These are phyloP conservation scores for Chymomyza caudatula DNA, from an alignment of 2,888 invertebrate genomes.

Conservation along the genomic window DNA sequence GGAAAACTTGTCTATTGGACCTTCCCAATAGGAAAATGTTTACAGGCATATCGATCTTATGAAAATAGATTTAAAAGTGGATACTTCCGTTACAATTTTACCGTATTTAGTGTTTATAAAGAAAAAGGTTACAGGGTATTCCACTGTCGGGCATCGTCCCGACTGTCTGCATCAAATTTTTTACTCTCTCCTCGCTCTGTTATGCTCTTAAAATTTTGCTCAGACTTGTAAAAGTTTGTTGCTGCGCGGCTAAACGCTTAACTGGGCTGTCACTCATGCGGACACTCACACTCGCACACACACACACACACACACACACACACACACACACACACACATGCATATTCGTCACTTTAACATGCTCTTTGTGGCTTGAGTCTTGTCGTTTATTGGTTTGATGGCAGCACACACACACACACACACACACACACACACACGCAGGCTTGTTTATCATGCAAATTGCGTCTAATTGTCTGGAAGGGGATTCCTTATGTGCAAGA, in stretches of 20 bases:
- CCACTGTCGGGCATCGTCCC: no score
- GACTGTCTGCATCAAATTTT: no score
- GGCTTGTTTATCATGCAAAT: conserved; percentile 63
- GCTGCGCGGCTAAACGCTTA: conserved; percentile 42
- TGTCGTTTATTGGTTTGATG: conserved; percentile 52
- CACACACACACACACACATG: conserved; percentile 6
- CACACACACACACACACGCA: not conserved
- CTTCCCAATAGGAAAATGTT: no score
- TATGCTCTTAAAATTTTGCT: conserved; percentile 17
- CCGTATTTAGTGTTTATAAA: no score
- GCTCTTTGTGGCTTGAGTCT: conserved; percentile 60
- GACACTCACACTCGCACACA: not conserved
- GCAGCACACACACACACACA: conserved; percentile 32
- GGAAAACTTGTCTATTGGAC: no score
- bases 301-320: conserved; percentile 2
- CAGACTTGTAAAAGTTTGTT: conserved; percentile 56
- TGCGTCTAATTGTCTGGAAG: conserved; percentile 73
- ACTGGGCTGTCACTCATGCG: conserved; percentile 13
- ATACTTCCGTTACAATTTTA: no score
- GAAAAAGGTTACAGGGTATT: no score
- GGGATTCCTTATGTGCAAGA: conserved; percentile 42
- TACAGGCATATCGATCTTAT: no score
- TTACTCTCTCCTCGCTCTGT: not conserved
- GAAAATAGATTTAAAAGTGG: no score
- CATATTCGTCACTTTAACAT: conserved; percentile 63